A percentile compares a stretch with the other conserved stretches of the same genome.
Conservation (phyloP, 2,113 vertebrate species). For the Brachypteracias leptosomus region DNA sequence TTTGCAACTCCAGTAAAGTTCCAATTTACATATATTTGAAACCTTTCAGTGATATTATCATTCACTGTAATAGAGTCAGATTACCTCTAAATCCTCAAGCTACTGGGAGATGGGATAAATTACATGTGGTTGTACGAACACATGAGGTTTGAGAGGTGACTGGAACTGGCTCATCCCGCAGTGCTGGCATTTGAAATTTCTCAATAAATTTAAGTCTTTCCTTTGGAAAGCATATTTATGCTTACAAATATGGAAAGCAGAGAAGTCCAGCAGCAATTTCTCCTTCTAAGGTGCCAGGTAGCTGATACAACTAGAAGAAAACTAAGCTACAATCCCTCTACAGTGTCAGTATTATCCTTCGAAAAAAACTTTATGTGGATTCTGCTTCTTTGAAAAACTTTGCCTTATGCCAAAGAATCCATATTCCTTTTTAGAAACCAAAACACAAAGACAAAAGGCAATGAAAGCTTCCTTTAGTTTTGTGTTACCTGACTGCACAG, state of each 20-base stretch:
- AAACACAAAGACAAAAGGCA: conserved; percentile 30
- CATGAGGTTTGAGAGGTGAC: background rate
- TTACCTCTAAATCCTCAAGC: background rate
- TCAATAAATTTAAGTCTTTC: background rate
- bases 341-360: background rate
- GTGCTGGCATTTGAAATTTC: background rate
- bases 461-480: conserved; percentile 18
- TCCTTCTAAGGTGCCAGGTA: background rate
- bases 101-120: background rate
- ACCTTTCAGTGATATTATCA: background rate
- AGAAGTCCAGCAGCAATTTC: background rate
- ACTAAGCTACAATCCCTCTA: background rate
- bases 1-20: background rate
- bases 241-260: background rate
- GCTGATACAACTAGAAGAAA: background rate
- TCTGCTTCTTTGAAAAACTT: background rate
- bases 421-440: background rate
- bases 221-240: background rate
- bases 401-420: background rate
- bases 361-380: background rate
- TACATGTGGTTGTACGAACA: background rate
- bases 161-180: background rate
- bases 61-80: background rate
- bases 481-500: conserved; percentile 13
- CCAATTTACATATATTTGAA: background rate